phyloP scores from a whole-genome alignment of 2,113 vertebrate species.

The Lagopus leucura region DNA sequence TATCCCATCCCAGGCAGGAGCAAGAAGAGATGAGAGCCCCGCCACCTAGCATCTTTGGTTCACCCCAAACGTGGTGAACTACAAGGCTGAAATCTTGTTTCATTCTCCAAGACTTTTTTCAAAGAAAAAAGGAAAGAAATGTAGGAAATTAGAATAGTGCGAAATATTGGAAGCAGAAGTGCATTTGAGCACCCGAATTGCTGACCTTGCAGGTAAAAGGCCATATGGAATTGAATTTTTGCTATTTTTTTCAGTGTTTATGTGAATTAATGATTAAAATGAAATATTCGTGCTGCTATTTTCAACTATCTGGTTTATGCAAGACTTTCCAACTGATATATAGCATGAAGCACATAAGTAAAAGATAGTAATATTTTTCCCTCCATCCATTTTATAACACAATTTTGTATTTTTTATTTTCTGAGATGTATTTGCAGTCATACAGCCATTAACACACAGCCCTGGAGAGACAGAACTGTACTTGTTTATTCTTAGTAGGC shows the following conservation, averaged over 20 bases:
- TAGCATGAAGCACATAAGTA: not conserved
- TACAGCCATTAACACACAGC: not conserved
- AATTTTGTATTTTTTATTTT: not conserved
- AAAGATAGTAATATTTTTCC: not conserved
- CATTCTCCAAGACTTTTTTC: not conserved
- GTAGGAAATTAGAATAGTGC: not conserved
- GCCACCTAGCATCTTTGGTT: not conserved
- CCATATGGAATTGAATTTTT: not conserved
- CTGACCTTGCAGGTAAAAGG: not conserved
- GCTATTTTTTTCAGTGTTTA: not conserved
- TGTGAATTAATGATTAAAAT: not conserved
- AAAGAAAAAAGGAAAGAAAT: accelerated
- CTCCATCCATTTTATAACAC: not conserved
- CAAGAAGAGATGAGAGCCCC: not conserved
- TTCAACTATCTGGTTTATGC: not conserved
- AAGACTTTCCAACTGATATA: not conserved
- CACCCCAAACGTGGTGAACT: not conserved
- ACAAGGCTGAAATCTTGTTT: not conserved
- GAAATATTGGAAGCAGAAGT: not conserved
- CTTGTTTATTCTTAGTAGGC: not conserved
- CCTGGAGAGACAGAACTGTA: not conserved
- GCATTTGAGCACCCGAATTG: not conserved
- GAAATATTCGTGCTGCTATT: not conserved
- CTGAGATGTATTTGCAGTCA: not conserved
- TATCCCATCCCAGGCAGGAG: not conserved